These are phyloP conservation scores for Phyllotis vaccarum DNA, from an alignment of 2,797 vertebrate genomes.

Conservation along the genomic window DNA sequence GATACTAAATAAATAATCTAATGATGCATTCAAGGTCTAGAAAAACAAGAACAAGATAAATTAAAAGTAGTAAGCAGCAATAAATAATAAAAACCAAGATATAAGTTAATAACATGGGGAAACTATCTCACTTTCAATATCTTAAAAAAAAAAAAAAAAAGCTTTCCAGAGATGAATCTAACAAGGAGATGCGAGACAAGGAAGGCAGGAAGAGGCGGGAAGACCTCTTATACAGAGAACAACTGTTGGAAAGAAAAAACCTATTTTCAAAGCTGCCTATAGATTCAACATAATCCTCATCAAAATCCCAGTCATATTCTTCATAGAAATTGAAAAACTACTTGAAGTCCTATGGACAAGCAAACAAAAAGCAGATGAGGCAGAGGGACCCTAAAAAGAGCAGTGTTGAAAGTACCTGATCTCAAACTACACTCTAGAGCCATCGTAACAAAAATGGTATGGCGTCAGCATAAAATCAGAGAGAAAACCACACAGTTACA, in stretches of 20 bases:
- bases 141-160: neutral
- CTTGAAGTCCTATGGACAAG: neutral
- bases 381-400: neutral
- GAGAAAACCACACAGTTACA: neutral
- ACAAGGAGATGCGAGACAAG: neutral
- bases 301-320: neutral
- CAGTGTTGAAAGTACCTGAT: neutral
- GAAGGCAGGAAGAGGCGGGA: too few species aligned
- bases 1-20: neutral
- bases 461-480: neutral
- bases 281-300: neutral
- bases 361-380: neutral
- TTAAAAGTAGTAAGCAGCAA: neutral
- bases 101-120: neutral
- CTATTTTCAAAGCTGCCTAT: neutral
- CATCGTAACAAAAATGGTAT: neutral
- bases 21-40: neutral
- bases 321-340: neutral
- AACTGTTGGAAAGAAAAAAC: too few species aligned
- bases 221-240: neutral
- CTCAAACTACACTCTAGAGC: neutral
- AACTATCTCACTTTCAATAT: neutral
- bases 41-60: neutral
- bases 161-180: neutral
- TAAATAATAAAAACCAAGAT: neutral